Evolutionary conservation across 2,888 invertebrate genomes (phyloP), one percentile per base, ranked within the genome.

Genomic region (Marronus borbonicus): DNA sequence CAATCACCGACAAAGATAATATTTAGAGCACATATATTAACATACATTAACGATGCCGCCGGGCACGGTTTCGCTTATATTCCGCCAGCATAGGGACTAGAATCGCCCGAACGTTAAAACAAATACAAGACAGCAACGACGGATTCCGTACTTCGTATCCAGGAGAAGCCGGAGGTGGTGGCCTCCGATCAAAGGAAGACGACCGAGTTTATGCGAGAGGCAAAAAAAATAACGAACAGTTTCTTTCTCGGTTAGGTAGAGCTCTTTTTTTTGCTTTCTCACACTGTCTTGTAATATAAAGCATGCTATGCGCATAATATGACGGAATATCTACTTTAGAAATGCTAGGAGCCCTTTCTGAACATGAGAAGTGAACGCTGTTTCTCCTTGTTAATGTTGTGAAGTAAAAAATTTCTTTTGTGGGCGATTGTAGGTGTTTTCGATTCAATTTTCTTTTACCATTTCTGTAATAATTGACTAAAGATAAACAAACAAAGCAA

Each of bases 11-110:
- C 87, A 87, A 87, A 87, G 87, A 85, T 87, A 87, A 87, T 87
- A 87, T 87, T 87, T 87, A 85, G 87, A 87, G 86, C 88, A 88
- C 87, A 87, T 87, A 86, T 84, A 87, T 87, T 87, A 86, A 85
- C 87, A 87, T 87, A 87, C 84, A 88, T 88, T 86, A 87, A 79
- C 77, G 76, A 79, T 78, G 81, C 80, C 80, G 44, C 14, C n/a
- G 68, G 76, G 79, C 78, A 72, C 8, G 3, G 62, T 28, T 62
- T 62, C 62, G 62, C 31, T 28, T 76, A 70, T 81, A 69, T 78
- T 68, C 81, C 77, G 74, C 79, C 79, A 79, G 78, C 78, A 80
- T 85, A 85, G 81, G 83, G 84, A 78, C 78, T 80, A 84, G 78
- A 83, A 82, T 85, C 82, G 84, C 80, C 60, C 77, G 69, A 62